Conservation (phyloP, 2,797 vertebrate species). For the Lacerta viridis region DNA sequence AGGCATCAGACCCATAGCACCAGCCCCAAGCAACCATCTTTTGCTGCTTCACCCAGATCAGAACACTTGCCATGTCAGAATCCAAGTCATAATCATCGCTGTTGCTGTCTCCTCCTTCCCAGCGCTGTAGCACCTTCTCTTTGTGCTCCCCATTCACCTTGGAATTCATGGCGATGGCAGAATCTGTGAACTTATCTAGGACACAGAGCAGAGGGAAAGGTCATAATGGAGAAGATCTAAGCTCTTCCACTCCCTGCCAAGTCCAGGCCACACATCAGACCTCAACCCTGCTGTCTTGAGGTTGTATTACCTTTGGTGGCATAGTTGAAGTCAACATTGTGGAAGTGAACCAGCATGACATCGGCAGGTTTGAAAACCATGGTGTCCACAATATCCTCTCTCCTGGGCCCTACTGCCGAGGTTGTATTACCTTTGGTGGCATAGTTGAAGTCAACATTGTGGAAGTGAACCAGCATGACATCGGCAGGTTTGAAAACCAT, state of each 20-base stretch:
- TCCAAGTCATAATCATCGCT: slow-evolving; percentile 93
- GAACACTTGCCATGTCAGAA: slow-evolving; percentile 86
- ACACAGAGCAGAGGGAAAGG: neutral
- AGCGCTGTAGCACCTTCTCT: slow-evolving; percentile 92
- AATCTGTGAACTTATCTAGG: slow-evolving; percentile 92
- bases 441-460: slow-evolving; percentile 92
- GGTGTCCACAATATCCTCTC: slow-evolving; percentile 93
- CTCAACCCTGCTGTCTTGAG: neutral
- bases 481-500: slow-evolving; percentile 93
- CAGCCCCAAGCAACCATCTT: neutral
- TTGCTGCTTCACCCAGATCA: neutral
- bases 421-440: slow-evolving; percentile 88
- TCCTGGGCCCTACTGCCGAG: slow-evolving; percentile 80
- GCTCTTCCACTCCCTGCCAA: no score
- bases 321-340: slow-evolving; percentile 92
- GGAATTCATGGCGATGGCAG: slow-evolving; percentile 86
- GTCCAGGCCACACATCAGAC: neutral
- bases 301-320: slow-evolving; percentile 88
- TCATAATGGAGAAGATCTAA: slow-evolving; percentile 13
- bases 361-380: slow-evolving; percentile 93
- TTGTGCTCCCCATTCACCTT: slow-evolving; percentile 94
- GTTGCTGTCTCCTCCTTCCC: slow-evolving; percentile 93
- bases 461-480: slow-evolving; percentile 91
- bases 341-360: slow-evolving; percentile 91
- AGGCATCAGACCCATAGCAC: no score